Evolutionary conservation across 2,113 vertebrate genomes (phyloP).

Genomic region (Seriola dumerili): DNA sequence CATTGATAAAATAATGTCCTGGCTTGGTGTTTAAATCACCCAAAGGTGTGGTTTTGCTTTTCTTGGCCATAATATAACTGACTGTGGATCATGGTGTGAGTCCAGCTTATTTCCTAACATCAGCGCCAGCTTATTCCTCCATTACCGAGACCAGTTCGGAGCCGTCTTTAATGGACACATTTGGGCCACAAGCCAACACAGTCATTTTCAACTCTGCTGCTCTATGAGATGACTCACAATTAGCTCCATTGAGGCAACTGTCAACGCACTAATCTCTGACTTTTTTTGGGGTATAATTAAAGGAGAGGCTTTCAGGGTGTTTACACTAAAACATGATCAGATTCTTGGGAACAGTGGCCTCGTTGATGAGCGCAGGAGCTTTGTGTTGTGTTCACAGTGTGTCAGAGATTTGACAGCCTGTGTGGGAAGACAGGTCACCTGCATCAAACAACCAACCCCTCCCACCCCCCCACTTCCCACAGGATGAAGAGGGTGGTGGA

Average conservation of each 20-base stretch:
- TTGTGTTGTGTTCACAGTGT: constrained; percentile 34
- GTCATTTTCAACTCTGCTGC: constrained; percentile 64
- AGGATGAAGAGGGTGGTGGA: constrained; percentile 48
- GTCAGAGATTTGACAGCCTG: constrained; percentile 44
- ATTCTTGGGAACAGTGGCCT: constrained; percentile 50
- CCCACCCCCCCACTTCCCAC: not conserved
- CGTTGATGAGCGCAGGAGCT: constrained; percentile 49
- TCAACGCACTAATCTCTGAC: constrained; percentile 65
- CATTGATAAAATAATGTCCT: constrained; percentile 23
- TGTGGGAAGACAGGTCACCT: constrained; percentile 55
- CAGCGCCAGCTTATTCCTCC: constrained; percentile 49
- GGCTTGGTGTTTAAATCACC: not conserved
- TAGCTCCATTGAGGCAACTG: constrained; percentile 69
- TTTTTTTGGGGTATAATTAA: constrained; percentile 54
- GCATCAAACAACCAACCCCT: constrained; percentile 11
- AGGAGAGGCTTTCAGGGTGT: constrained; percentile 68
- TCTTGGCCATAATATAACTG: constrained; percentile 1
- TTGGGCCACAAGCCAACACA: constrained; percentile 60
- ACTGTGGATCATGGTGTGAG: constrained; percentile 37
- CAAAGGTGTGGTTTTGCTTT: constrained; percentile 37
- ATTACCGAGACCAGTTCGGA: constrained; percentile 42
- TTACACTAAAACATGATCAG: constrained; percentile 70
- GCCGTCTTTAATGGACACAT: constrained; percentile 62
- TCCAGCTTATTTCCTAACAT: constrained; percentile 1
- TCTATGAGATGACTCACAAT: constrained; percentile 70